Conservation (phyloP, 2,797 vertebrate species). For the Caiman crocodilus region DNA sequence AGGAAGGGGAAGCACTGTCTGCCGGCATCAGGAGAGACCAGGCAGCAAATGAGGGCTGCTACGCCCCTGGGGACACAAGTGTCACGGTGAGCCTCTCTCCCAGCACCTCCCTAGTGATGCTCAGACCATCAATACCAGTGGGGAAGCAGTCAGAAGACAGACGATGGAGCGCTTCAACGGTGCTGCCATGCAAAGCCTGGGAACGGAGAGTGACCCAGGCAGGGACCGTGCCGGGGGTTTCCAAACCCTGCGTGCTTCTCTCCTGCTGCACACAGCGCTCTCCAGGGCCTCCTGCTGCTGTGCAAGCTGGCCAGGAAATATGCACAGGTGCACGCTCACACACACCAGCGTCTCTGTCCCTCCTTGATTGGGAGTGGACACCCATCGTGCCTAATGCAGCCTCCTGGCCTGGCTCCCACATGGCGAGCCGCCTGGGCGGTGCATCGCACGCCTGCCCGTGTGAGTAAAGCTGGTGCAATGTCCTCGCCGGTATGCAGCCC, state of each 20-base stretch:
- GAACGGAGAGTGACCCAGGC: background rate
- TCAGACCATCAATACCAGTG: background rate
- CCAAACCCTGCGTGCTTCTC: background rate
- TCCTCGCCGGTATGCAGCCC: slow-evolving; percentile 38
- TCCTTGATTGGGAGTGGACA: background rate
- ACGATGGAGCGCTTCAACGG: background rate
- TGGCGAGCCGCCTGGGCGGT: background rate
- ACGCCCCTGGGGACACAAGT: background rate
- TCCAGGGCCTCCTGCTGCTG: background rate
- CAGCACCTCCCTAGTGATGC: background rate
- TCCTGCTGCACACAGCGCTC: background rate
- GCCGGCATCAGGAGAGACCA: background rate
- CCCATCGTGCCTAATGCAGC: rapidly evolving
- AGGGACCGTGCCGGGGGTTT: background rate
- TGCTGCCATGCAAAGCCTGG: background rate
- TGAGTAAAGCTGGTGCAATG: slow-evolving; percentile 24
- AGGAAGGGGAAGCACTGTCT: background rate
- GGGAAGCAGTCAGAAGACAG: background rate
- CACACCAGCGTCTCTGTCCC: background rate
- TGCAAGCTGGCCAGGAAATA: too few relatives aligned
- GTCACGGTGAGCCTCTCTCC: background rate
- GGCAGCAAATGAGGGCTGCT: background rate
- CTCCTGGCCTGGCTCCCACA: background rate
- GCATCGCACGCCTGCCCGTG: slow-evolving; percentile 44
- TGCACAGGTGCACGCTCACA: too few relatives aligned